Evolutionary conservation across 2,113 vertebrate genomes (phyloP).

Genomic region (Formicarius rufipectus): DNA sequence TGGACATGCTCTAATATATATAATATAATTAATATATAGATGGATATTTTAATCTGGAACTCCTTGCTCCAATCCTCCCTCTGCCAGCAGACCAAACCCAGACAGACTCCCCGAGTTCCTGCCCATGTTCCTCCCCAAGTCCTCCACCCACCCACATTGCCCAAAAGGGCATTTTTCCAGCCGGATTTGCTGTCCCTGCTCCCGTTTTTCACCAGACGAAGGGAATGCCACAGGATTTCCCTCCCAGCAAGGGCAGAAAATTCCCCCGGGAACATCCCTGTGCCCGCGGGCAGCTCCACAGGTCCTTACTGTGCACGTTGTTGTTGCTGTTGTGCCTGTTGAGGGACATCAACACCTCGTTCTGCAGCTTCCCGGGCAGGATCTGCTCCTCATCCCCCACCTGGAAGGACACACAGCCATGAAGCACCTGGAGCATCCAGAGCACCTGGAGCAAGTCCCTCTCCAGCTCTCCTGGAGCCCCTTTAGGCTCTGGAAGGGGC

Average conservation of each 20-base stretch:
- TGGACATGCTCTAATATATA: too few relatives aligned
- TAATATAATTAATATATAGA: too few relatives aligned
- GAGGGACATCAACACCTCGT: constrained; percentile 77
- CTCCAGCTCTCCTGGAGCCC: too few relatives aligned
- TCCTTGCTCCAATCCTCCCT: background rate
- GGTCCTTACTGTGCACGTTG: constrained; percentile 68
- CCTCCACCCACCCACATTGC: background rate
- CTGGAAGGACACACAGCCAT: constrained; percentile 58
- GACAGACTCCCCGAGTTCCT: background rate
- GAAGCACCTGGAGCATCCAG: background rate
- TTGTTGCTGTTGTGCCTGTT: constrained; percentile 56
- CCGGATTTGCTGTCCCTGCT: background rate
- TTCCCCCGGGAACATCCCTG: background rate
- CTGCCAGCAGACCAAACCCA: background rate
- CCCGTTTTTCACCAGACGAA: accelerated
- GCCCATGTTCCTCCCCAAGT: background rate
- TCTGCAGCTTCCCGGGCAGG: constrained; percentile 85
- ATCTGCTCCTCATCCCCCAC: constrained; percentile 86
- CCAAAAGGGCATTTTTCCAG: background rate
- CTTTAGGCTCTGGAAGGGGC: too few relatives aligned
- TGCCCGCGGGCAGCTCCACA: background rate
- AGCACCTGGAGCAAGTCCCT: too few relatives aligned
- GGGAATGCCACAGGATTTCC: background rate
- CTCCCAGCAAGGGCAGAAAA: background rate
- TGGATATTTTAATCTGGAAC: background rate